Percentiles rank a stretch among this genome's conserved stretches.
Conservation (phyloP, 2,113 vertebrate genomes). For the Clarias macrocephalus region DNA sequence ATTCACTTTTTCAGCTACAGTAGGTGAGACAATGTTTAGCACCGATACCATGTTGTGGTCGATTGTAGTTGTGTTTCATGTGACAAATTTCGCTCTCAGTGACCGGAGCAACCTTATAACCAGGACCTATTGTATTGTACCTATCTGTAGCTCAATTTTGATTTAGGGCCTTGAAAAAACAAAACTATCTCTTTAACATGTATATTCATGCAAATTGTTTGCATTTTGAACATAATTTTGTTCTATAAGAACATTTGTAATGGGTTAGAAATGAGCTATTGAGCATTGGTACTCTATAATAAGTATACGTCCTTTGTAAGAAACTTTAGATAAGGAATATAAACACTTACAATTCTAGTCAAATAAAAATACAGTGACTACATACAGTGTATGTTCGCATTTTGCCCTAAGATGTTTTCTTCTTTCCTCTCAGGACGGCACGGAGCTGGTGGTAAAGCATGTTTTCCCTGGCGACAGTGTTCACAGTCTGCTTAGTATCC, state of each 20-base stretch:
- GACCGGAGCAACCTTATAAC: too few relatives aligned
- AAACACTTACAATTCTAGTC: background rate
- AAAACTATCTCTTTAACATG: background rate
- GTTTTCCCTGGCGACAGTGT: constrained; percentile 90
- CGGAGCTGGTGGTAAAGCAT: constrained; percentile 88
- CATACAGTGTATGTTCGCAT: background rate
- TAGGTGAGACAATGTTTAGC: too few relatives aligned
- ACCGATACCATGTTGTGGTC: too few relatives aligned
- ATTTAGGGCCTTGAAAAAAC: too few relatives aligned
- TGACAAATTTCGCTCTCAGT: too few relatives aligned
- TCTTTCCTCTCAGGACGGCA: constrained; percentile 78
- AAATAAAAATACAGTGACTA: background rate
- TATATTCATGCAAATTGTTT: background rate
- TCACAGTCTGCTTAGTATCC: constrained; percentile 91
- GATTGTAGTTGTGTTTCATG: too few relatives aligned
- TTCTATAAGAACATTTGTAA: background rate
- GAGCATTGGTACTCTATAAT: background rate
- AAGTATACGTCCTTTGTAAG: background rate
- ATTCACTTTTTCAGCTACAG: too few relatives aligned
- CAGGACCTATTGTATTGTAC: too few relatives aligned
- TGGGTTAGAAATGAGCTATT: background rate
- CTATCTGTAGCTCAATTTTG: too few relatives aligned
- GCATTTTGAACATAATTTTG: background rate
- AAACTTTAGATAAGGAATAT: background rate
- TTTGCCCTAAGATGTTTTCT: background rate